Evolutionary conservation across 2,888 invertebrate species (phyloP).

Genomic region (Auanema freiburgensis): DNA sequence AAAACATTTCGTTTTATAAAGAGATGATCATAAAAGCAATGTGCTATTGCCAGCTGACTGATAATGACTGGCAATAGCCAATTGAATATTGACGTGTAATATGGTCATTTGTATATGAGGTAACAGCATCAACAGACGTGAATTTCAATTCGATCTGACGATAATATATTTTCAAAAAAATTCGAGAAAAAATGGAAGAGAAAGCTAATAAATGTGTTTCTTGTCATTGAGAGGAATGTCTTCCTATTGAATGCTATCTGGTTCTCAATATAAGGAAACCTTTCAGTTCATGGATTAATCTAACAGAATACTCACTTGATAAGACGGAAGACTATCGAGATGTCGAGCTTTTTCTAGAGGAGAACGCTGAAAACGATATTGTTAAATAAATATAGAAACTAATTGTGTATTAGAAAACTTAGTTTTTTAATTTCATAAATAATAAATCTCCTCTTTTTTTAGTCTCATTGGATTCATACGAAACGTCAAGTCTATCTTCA

Average conservation of each 20-base stretch:
- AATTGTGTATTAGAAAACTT: background rate
- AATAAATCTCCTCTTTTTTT: background rate
- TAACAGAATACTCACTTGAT: slow-evolving; percentile 52
- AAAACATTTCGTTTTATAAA: too few species aligned
- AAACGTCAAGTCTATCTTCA: background rate
- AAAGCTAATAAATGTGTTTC: too few species aligned
- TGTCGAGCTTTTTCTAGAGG: slow-evolving; percentile 64
- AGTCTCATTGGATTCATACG: too few species aligned
- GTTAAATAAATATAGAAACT: background rate
- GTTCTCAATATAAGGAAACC: background rate
- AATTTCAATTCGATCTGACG: too few species aligned
- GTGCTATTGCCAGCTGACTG: too few species aligned
- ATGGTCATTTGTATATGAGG: too few species aligned
- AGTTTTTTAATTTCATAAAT: background rate
- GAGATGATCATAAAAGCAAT: too few species aligned
- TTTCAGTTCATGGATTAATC: background rate
- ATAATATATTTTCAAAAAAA: background rate
- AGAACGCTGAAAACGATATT: slow-evolving; percentile 56
- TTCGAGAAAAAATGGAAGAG: background rate
- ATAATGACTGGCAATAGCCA: too few species aligned
- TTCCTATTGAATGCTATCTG: background rate
- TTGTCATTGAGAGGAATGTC: background rate
- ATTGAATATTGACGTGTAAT: too few species aligned
- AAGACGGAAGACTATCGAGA: slow-evolving; percentile 63
- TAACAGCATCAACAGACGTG: too few species aligned